A percentile compares a stretch with the other conserved stretches of the same genome.
Evolutionary conservation across 1,140 invertebrate genomes (phyloP).

Genomic region (Drosophila neocordata): DNA sequence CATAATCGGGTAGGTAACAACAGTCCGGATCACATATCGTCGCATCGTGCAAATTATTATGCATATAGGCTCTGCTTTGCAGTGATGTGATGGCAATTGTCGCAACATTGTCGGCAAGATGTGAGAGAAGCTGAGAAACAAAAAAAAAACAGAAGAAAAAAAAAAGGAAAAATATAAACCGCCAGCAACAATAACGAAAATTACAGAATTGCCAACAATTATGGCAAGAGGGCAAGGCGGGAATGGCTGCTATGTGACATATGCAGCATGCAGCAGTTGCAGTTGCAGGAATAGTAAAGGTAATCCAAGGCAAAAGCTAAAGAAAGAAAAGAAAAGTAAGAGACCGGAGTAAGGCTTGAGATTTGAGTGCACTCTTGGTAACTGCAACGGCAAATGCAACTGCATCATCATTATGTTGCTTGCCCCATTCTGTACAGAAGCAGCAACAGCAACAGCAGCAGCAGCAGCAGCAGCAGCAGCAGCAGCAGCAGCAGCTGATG

Average conservation of each 20-base stretch:
- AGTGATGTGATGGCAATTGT: slow-evolving; percentile 24
- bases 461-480: slow-evolving; percentile 26
- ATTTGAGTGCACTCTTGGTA: slow-evolving; percentile 65
- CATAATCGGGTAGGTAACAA: not conserved
- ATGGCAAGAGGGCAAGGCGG: slow-evolving; percentile 11
- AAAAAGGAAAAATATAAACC: slow-evolving; percentile 10
- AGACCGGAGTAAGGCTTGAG: slow-evolving; percentile 53
- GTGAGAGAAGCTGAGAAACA: slow-evolving; percentile 61
- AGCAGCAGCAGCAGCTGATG: not conserved
- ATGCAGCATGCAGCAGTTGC: slow-evolving; percentile 23
- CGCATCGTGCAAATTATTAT: slow-evolving; percentile 12
- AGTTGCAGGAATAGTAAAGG: not conserved
- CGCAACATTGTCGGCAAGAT: slow-evolving; percentile 61
- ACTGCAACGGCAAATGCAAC: slow-evolving; percentile 30
- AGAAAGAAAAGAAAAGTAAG: slow-evolving; percentile 19
- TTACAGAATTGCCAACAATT: slow-evolving; percentile 74
- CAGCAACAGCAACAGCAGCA: slow-evolving; percentile 27
- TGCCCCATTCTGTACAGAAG: not conserved
- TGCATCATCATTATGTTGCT: slow-evolving; percentile 25
- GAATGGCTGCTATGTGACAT: slow-evolving; percentile 40
- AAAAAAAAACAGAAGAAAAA: slow-evolving; percentile 32
- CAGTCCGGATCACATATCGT: slow-evolving; percentile 14
- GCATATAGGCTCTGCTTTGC: slow-evolving; percentile 21
- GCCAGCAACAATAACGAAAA: slow-evolving; percentile 68
- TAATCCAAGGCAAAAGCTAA: not conserved